These are phyloP conservation scores for Cantharis rustica DNA, from an alignment of 2,888 invertebrate genomes.

Conservation along the genomic window DNA sequence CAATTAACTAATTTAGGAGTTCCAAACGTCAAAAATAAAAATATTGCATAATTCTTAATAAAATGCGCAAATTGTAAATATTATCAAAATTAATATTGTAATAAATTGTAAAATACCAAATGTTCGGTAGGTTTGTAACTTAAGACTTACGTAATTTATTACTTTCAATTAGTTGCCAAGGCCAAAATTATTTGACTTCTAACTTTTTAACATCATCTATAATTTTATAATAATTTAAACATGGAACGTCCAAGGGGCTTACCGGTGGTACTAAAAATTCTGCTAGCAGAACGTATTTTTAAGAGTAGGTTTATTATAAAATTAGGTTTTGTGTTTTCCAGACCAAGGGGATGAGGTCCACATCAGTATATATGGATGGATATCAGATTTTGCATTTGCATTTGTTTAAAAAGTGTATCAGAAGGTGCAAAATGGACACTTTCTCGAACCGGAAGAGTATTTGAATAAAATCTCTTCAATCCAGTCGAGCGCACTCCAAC, in stretches of 20 bases:
- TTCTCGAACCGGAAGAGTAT: too few species aligned
- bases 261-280: neutral
- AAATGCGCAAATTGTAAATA: neutral
- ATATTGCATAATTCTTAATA: neutral
- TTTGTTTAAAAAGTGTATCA: too few species aligned
- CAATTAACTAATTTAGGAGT: neutral
- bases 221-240: neutral
- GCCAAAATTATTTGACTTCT: neutral
- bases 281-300: too few species aligned
- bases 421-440: too few species aligned
- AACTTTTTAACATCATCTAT: neutral
- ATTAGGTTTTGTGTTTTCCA: too few species aligned
- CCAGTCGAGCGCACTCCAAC: too few species aligned
- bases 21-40: too few species aligned
- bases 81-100: neutral
- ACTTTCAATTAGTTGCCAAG: neutral
- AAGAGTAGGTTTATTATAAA: too few species aligned
- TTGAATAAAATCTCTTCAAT: too few species aligned
- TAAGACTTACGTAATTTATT: neutral
- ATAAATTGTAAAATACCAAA: neutral
- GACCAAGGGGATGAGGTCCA: too few species aligned
- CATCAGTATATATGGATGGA: too few species aligned
- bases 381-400: too few species aligned
- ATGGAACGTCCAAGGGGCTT: neutral
- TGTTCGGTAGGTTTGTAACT: neutral